Evolutionary conservation across 1,140 invertebrate species (phyloP), one percentile per base, ranked within the genome.

Genomic region (Drosophila murphyi): DNA sequence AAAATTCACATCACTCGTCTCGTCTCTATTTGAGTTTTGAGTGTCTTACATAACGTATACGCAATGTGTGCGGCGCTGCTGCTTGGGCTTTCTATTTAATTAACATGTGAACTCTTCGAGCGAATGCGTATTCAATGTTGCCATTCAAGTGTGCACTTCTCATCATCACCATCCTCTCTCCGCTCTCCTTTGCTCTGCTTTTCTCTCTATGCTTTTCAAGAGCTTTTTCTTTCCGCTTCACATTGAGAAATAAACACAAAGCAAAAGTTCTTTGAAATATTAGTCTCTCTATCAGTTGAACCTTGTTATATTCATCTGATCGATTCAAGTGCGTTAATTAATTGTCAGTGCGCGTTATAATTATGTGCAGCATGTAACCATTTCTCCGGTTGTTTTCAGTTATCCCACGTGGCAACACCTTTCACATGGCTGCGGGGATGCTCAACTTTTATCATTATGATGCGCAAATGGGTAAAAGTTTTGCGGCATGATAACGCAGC

Each of bases 361-460:
- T 81, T 81, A 81, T 74, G 61, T n/a, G 67, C 51, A 6, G 12
- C 48, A 54, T 61, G 8, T 8, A 35, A 50, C 32, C 28, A 48
- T 4, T 28, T 29, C 45, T 35, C 8, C 4, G 43, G 7, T 31
- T 28, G 28, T 48, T 48, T 48, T 64, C 41, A 7, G 32, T 10
- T 7, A 34, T 43, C 45, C 6, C 28, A 28, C 20, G 34, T 41
- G 37, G 48, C 67, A 52, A 62, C 67, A 48, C 59, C 64, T 71
- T 34, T 48, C 48, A 48, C 37, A 71, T 68, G 61, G 59, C 83
- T 73, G 68, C 56, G 67, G 73, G 70, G 56, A 34, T 73, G 20
- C 52, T 52, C 55, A 88, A 89, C 85, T 88, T 88, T 89, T 88
- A 89, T 89, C 85, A 88, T 88, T 89, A 88, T 88, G 85, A 88